Evolutionary conservation across 2,888 invertebrate species (phyloP), one percentile per base, ranked within the genome.

Genomic region (Apotomis capreana): DNA sequence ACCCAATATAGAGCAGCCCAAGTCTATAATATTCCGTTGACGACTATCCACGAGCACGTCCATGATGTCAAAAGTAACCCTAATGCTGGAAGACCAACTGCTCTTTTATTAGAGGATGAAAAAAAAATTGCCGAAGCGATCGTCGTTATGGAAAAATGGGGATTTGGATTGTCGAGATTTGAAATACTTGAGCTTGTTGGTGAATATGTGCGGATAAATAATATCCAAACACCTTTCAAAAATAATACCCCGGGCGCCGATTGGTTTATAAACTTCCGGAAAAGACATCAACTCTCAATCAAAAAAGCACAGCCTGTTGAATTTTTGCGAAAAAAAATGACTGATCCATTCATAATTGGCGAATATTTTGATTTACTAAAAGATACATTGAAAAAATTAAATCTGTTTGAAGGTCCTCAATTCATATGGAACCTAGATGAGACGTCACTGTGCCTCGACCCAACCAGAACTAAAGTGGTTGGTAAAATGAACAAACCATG

Each of bases 391-490:
- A 71, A 54, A 4, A 57, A 51, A 0, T 59, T 75, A 55, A 71
- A 73, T 59, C 57, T 74, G 37, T 44, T 62, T 51, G 36, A 70
- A 46, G 36, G 40, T n/a, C 70, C 70, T 36, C 52, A 73, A 0
- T 10, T 40, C 8, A 78, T 78, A 5, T 79, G 77, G 77, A 78
- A 79, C 61, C 51, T 78, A 4, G 78, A 78, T 44, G 78, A 80
- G 72, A 80, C 76, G 5, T 75, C 75, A 0, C 8, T 78, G 5
- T 77, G 64, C 44, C 64, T 77, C 5, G 78, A 80, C 68, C 79
- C 78, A 0, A 64, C 77, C 10, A 78, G 67, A 71, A 78, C 77
- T 10, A 79, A 79, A 78, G 75, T 80, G n/a, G 78, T 78, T 9
- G 80, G 78, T 55, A 58, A 10, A 1, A 73, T 26, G 12, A 69